Base-by-base conservation (phyloP, 2,113 vertebrate species). In the Spea bombifrons region DNA sequence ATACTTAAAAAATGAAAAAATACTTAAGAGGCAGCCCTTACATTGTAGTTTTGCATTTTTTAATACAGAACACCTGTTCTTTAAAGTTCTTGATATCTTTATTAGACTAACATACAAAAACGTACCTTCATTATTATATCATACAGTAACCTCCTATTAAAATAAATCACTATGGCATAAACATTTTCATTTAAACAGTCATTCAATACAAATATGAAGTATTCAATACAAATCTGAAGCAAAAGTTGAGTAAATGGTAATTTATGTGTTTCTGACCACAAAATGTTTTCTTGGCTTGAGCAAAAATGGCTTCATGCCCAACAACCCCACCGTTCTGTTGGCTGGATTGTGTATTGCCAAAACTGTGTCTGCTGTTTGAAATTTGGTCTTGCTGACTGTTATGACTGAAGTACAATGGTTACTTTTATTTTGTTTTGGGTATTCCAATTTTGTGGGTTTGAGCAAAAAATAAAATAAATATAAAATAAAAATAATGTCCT, bases 381-480 rank as follows among this genome's bases (percentile, higher is more conserved):
- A 69, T 69, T 15, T 13, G 12, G 66, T 15, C 13, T 69, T 69
- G 45, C 47, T 48, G 43, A 48, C 46, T 3, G 5, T 15, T 68
- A 69, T 15, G 45, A 69, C 45, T 64, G 7, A 69, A n/a, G 66
- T 7, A 69, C 15, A 49, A 49, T 69, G 44, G 66, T 69, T 48
- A 49, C 47, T n/a, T 15, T 69, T 49, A n/a, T 69, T 69, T 48
- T 69, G 47, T 47, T 69, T 69, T 9, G 66, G 45, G 46, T 69
- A 69, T 48, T 48, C 66, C 69, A 71, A 53, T 30, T 16, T 53
- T 71, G 48, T 71, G 69, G 69, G 7, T 43, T 71, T 52, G 49
- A 30, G 17, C 17, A 53, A 5, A 70, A 70, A 5, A 47, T 46
- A 46, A 3, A 12, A 6, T 9, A 17, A 9, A 16, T 30, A 2